Percentiles rank a stretch among this genome's conserved stretches.
Evolutionary conservation across 1,140 invertebrate genomes (phyloP).

Genomic region (Pissodes strobi): DNA sequence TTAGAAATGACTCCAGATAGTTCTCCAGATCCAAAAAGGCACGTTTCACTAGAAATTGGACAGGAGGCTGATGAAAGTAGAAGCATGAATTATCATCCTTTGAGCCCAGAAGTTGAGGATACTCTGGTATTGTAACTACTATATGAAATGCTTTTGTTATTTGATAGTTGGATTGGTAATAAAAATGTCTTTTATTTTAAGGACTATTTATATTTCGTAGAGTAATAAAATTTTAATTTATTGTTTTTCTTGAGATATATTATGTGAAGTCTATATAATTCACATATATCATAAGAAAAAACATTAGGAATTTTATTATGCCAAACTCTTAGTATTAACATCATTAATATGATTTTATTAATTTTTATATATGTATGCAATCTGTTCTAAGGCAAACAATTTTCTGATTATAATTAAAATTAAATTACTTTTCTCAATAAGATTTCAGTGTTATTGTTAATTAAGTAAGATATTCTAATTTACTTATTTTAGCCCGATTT

Average conservation of each 20-base stretch:
- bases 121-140: conserved; percentile 41
- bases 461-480: background rate
- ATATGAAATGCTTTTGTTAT: too few relatives aligned
- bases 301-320: too few relatives aligned
- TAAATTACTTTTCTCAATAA: too few relatives aligned
- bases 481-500: conserved; percentile 16
- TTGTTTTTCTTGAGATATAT: background rate
- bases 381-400: too few relatives aligned
- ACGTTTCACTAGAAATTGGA: conserved; percentile 56
- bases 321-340: too few relatives aligned
- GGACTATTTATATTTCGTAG: background rate
- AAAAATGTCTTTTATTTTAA: background rate
- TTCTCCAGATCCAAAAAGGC: conserved; percentile 38
- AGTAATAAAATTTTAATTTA: background rate
- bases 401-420: too few relatives aligned
- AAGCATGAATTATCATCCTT: conserved; percentile 62
- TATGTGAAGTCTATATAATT: too few relatives aligned
- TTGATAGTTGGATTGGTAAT: too few relatives aligned
- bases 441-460: background rate
- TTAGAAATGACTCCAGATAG: conserved; percentile 37
- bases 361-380: too few relatives aligned
- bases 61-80: conserved; percentile 55
- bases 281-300: too few relatives aligned
- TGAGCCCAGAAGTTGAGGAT: conserved; percentile 63
- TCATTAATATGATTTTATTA: too few relatives aligned